phyloP scores from a whole-genome alignment of 2,797 vertebrate genomes.

The Notolabrus celidotus region DNA sequence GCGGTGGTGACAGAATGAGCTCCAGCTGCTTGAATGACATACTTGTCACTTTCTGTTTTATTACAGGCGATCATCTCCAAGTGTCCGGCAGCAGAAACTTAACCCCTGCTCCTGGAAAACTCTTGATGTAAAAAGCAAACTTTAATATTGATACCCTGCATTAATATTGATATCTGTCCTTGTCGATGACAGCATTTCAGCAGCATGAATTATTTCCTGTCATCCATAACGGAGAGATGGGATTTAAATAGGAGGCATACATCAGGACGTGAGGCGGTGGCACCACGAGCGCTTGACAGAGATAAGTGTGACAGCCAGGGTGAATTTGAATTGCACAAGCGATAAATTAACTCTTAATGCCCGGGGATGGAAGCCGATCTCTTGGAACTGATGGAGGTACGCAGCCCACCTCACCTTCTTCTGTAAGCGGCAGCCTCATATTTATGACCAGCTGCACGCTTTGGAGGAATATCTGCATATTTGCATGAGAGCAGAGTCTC shows the following conservation, averaged over 20 bases:
- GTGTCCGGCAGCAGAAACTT: conserved; percentile 8
- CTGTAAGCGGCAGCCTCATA: conserved; percentile 41
- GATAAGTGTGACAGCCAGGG: conserved; percentile 67
- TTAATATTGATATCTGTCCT: conserved; percentile 63
- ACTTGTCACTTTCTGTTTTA: conserved; percentile 20
- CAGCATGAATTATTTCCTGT: conserved; percentile 72
- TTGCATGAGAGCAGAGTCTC: conserved; percentile 41
- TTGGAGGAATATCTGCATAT: conserved; percentile 49
- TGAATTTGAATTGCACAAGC: conserved; percentile 51
- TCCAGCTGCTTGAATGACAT: conserved; percentile 17
- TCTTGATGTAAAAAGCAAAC: conserved; percentile 31
- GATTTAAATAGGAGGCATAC: conserved; percentile 74
- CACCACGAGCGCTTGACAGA: conserved; percentile 52
- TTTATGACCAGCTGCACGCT: conserved; percentile 64
- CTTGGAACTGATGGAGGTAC: conserved; percentile 27
- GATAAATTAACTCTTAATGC: conserved; percentile 76
- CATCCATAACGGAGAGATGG: conserved; percentile 71
- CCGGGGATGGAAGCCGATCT: conserved; percentile 38
- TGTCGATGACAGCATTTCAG: conserved; percentile 58
- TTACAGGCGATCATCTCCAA: neutral
- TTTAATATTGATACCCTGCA: conserved; percentile 46
- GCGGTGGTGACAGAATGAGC: conserved; percentile 15
- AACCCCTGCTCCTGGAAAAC: conserved; percentile 22
- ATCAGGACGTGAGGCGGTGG: conserved; percentile 57
- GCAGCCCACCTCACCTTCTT: conserved; percentile 25